Base-by-base conservation (phyloP, 2,888 invertebrate genomes). In the Petrolisthes cinctipes region DNA sequence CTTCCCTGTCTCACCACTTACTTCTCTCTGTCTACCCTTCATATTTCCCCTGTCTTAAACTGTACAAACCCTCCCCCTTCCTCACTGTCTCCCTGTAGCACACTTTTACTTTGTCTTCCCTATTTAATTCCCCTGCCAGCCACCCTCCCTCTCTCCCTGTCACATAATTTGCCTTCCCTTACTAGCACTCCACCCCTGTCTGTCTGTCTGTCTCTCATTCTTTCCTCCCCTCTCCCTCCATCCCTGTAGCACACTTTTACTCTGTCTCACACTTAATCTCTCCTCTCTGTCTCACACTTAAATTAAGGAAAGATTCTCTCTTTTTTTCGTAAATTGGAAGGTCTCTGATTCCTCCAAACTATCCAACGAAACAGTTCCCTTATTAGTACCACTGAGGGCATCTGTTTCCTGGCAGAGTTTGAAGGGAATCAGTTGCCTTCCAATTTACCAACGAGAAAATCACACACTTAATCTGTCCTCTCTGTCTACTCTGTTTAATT, bases 161-260 rank as follows among this genome's bases (percentile, higher is more conserved):
- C 23, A 7, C 17, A 17, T 20, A 7, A 7, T 73, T 20, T n/a
- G 14, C 7, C 23, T 7, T 20, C 7, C 20, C 73, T n/a, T 20
- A 11, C n/a, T 4, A 7, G 17, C 73, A 7, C n/a, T 7, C 73
- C 17, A 17, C 73, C 17, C 20, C 17, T 20, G 17, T 20, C 23
- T n/a, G 17, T 20, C 73, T 73, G 17, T n/a, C 1, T 73, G 14
- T 56, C 20, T 56, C 54, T 79, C 56, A 54, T 20, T 79, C 56
- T 79, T 56, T 79, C 79, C 56, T 56, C 56, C 79, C 20, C 56
- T 79, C 56, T 79, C 56, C 56, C 79, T 79, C 54, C 20, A 53
- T 53, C 56, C 56, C 79, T 79, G 20, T 56, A 53, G 53, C 53
- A 53, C 76, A 53, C 76, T 76, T 53, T 76, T 53, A 53, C 76